A percentile compares a stretch with the other conserved stretches of the same genome.
These are phyloP conservation scores for Osmerus mordax DNA, from an alignment of 2,113 vertebrate species.

Conservation along the genomic window DNA sequence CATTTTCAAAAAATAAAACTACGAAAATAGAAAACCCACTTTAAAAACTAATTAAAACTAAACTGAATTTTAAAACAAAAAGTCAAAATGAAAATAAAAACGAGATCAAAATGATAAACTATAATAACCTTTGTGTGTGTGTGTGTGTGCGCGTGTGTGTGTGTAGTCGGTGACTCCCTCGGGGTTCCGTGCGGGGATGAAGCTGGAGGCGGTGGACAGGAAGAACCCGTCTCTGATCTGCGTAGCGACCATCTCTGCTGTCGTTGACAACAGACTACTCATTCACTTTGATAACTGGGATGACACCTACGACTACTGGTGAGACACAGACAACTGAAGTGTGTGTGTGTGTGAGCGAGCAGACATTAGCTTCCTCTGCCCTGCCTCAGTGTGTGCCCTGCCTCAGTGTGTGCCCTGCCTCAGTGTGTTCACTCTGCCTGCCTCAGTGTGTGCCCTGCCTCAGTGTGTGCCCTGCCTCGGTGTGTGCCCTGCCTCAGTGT, in stretches of 20 bases:
- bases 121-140: not conserved
- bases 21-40: too few species aligned
- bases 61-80: too few species aligned
- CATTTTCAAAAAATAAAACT: too few species aligned
- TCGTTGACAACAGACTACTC: conserved; percentile 84
- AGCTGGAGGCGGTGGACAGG: conserved; percentile 85
- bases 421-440: too few species aligned
- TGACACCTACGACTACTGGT: conserved; percentile 89
- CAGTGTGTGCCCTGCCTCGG: not conserved
- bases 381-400: not conserved
- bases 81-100: too few species aligned
- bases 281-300: conserved; percentile 91
- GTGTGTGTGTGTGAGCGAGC: not conserved
- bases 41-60: too few species aligned
- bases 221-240: conserved; percentile 84
- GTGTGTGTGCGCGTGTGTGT: not conserved
- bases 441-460: too few species aligned
- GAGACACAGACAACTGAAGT: conserved; percentile 17
- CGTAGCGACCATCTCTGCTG: conserved; percentile 79
- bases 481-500: not conserved
- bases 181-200: conserved; percentile 87
- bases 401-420: not conserved
- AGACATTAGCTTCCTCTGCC: too few species aligned
- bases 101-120: too few species aligned
- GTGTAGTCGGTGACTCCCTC: conserved; percentile 82